Percentiles rank a stretch among this genome's conserved stretches.
Conservation (phyloP, 2,113 vertebrate species). For the Sylvilagus bachmani region DNA sequence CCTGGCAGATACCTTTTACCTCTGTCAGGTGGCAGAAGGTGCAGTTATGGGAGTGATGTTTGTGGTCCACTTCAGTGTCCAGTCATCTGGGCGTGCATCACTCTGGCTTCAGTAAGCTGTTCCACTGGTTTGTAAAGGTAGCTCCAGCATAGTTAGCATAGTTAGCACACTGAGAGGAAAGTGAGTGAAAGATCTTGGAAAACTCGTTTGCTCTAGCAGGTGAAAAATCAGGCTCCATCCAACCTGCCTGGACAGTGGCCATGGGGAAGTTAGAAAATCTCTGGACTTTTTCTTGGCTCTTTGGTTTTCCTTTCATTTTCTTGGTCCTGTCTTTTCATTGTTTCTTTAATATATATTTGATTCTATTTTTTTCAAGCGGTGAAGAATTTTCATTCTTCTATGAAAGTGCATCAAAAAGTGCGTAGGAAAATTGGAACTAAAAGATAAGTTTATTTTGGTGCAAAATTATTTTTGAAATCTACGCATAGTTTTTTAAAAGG, state of each 20-base stretch:
- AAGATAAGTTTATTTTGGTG: too few species aligned
- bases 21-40: background rate
- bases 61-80: background rate
- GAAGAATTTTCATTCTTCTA: background rate
- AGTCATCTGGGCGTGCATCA: background rate
- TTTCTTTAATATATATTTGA: background rate
- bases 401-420: background rate
- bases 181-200: background rate
- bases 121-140: slow-evolving; percentile 13
- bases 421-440: too few species aligned
- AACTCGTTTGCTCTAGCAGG: background rate
- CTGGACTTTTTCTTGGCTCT: background rate
- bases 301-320: background rate
- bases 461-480: too few species aligned
- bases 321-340: background rate
- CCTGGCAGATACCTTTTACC: background rate
- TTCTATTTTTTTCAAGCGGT: background rate
- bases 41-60: background rate
- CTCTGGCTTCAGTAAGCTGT: background rate
- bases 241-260: background rate
- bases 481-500: too few species aligned
- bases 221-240: background rate
- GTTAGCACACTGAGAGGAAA: background rate
- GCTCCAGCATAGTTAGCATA: slow-evolving; percentile 11
- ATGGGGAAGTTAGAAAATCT: background rate